phyloP scores from a whole-genome alignment of 2,888 invertebrate species.

The Mactromeris polynyma region DNA sequence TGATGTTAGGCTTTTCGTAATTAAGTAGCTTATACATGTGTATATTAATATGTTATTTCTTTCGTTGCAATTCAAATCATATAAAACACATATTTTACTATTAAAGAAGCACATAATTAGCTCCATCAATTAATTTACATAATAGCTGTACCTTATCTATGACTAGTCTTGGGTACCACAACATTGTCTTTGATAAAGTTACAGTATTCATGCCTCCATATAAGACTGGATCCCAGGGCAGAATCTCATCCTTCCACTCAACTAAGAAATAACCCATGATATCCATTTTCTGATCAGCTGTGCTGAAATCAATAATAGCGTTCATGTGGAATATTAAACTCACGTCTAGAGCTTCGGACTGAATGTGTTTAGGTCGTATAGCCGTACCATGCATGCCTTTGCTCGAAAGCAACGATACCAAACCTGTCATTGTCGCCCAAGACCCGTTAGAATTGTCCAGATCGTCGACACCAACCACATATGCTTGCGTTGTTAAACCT shows the following conservation, averaged over 20 bases:
- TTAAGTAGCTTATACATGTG: no score
- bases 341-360: background rate
- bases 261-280: conserved; percentile 15
- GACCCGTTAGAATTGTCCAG: background rate
- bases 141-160: background rate
- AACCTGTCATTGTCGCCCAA: background rate
- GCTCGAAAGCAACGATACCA: background rate
- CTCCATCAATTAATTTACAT: no score
- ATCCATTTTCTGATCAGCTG: conserved; percentile 10
- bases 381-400: background rate
- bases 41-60: no score
- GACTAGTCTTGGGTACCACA: background rate
- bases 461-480: background rate
- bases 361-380: background rate
- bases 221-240: background rate
- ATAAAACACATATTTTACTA: no score
- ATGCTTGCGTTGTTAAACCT: no score
- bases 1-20: no score
- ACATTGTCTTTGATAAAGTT: background rate
- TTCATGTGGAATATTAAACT: background rate
- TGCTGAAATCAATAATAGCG: conserved; percentile 18
- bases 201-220: background rate
- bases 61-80: no score
- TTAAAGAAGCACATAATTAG: no score
- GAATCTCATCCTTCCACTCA: background rate